Evolutionary conservation across 2,888 invertebrate genomes (phyloP).

Genomic region (Branchellion lobata): DNA sequence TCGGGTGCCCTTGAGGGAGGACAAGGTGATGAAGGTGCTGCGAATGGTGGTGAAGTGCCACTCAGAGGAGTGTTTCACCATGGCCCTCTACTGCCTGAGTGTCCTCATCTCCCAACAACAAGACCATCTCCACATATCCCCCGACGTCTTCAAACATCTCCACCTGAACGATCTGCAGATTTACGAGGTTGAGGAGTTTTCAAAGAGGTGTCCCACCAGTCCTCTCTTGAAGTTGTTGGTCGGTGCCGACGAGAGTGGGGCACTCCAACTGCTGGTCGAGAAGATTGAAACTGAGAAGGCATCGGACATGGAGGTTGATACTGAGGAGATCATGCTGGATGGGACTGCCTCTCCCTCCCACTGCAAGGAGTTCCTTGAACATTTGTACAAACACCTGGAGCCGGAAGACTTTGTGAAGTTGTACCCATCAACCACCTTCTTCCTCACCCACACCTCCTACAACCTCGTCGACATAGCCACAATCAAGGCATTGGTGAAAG

Average conservation of each 20-base stretch:
- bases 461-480: neutral
- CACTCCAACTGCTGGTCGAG: neutral
- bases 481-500: neutral
- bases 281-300: neutral
- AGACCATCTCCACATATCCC: slow-evolving; percentile 51
- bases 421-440: neutral
- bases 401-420: neutral
- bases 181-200: slow-evolving; percentile 4
- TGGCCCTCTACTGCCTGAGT: slow-evolving; percentile 71
- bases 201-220: neutral
- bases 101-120: slow-evolving; percentile 73
- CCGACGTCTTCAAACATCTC: neutral
- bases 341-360: neutral
- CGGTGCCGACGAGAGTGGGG: neutral
- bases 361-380: neutral
- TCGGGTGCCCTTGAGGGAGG: neutral
- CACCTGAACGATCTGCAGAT: neutral
- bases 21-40: slow-evolving; percentile 7
- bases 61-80: slow-evolving; percentile 57
- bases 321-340: no score
- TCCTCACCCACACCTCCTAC: neutral
- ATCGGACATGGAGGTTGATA: neutral
- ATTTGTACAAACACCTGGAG: neutral
- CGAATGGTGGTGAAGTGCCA: neutral
- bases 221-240: slow-evolving; percentile 5